Base-by-base conservation (phyloP, 2,797 vertebrate genomes). In the Thripadectes ignobilis region DNA sequence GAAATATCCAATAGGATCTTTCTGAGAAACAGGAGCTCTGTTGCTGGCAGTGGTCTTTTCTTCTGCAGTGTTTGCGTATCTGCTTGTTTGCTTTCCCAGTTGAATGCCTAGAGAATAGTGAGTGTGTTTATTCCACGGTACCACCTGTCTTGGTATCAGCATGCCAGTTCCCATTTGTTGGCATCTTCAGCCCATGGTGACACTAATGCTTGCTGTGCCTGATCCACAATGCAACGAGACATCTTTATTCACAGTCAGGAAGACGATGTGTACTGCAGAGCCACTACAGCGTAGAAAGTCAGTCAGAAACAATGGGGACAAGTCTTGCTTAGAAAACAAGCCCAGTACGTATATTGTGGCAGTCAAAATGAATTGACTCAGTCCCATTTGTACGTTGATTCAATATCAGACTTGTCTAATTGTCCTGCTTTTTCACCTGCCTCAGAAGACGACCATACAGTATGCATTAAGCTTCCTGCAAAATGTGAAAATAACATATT, bases 401-500 rank as follows among this genome's bases (percentile, higher is more conserved):
- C 71, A 63, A 3, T 57, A 32, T 76, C 78, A 71, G 34, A 10
- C 43, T 88, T 77, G 66, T 91, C 73, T 76, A 55, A 0, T 61
- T 10, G 2, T 68, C 68, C 49, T 88, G 14, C 23, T 69, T 75
- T 91, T 92, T 68, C 41, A 68, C 74, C 48, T 69, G 26, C n/a
- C 79, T 88, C 62, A 76, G 34, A 84, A 78, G 17, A 20, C 38
- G 61, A 8, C 19, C 29, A 5, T 57, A 30, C 19, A 54, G 46
- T 32, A 30, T 82, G 20, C 51, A 46, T 75, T 85, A 90, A 84
- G 87, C 74, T 86, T 88, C 3, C 14, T 73, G 73, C 39, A 69
- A 92, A 90, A 89, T 66, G 39, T 75, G 73, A 81, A 81, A 92
- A 72, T 46, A 85, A 46, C 8, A 26, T 49, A 2, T 68, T 89